Percentiles rank a stretch among this genome's conserved stretches.
These are phyloP conservation scores for Neodiprion fabricii DNA, from an alignment of 1,140 invertebrate species.

Conservation along the genomic window DNA sequence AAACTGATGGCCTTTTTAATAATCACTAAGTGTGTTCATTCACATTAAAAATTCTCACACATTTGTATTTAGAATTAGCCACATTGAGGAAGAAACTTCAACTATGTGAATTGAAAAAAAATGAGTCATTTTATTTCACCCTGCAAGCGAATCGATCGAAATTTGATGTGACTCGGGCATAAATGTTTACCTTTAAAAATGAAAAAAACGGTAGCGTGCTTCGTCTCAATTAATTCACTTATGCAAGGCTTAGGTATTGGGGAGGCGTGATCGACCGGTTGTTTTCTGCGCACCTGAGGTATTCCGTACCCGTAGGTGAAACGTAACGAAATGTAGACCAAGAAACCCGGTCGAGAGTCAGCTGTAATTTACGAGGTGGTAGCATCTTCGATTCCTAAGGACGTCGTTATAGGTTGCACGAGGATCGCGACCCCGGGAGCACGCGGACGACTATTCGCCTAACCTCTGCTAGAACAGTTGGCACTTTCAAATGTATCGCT, in stretches of 20 bases:
- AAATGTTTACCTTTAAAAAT: too few relatives aligned
- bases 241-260: background rate
- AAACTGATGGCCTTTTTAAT: too few relatives aligned
- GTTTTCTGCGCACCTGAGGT: background rate
- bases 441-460: background rate
- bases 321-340: slow-evolving; percentile 30
- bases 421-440: slow-evolving; percentile 48
- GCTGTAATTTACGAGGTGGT: slow-evolving; percentile 51
- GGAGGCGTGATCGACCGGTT: background rate
- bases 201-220: too few relatives aligned
- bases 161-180: too few relatives aligned
- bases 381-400: slow-evolving; percentile 43
- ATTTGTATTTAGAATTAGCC: too few relatives aligned
- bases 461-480: background rate
- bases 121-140: too few relatives aligned
- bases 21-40: too few relatives aligned
- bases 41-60: too few relatives aligned
- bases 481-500: background rate
- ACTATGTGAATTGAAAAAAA: too few relatives aligned
- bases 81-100: too few relatives aligned
- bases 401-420: slow-evolving; percentile 50
- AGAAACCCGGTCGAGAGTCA: slow-evolving; percentile 46
- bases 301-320: background rate
- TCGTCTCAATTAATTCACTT: too few relatives aligned
- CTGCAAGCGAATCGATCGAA: too few relatives aligned